Evolutionary conservation across 2,797 vertebrate genomes (phyloP).

Genomic region (Amblyopsis hoosieri): DNA sequence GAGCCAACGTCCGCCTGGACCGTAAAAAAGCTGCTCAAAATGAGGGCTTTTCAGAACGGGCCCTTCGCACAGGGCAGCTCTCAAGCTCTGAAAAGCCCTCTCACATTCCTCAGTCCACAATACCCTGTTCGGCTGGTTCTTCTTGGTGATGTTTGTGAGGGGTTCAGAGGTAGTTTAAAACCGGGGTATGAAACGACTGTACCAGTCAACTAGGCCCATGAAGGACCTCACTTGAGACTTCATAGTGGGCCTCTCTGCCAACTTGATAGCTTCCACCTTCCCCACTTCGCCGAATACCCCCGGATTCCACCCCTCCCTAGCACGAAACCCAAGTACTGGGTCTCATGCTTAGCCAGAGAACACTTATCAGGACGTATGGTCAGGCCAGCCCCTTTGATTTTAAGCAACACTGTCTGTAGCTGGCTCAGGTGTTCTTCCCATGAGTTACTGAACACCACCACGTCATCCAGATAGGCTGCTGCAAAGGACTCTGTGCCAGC

Average conservation of each 20-base stretch:
- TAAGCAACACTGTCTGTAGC: background rate
- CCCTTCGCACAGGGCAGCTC: background rate
- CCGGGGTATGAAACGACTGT: too few species aligned
- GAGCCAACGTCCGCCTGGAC: background rate
- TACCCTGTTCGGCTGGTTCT: too few species aligned
- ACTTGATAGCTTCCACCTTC: background rate
- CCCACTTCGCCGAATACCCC: background rate
- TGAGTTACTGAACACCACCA: background rate
- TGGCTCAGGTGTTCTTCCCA: constrained; percentile 1
- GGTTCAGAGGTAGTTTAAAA: too few species aligned
- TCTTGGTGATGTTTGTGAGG: too few species aligned
- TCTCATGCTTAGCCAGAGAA: background rate
- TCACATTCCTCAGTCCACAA: too few species aligned
- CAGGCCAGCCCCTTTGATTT: background rate
- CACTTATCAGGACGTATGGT: background rate
- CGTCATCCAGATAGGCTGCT: background rate
- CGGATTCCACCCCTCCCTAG: background rate
- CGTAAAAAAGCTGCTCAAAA: background rate
- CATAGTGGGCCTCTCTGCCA: background rate
- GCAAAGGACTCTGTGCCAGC: background rate
- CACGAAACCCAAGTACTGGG: background rate
- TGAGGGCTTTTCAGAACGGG: background rate
- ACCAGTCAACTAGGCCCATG: background rate
- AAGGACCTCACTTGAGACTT: background rate
- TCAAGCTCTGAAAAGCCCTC: background rate